These are phyloP conservation scores for Aromia moschata DNA, from an alignment of 2,888 invertebrate species.

Conservation along the genomic window DNA sequence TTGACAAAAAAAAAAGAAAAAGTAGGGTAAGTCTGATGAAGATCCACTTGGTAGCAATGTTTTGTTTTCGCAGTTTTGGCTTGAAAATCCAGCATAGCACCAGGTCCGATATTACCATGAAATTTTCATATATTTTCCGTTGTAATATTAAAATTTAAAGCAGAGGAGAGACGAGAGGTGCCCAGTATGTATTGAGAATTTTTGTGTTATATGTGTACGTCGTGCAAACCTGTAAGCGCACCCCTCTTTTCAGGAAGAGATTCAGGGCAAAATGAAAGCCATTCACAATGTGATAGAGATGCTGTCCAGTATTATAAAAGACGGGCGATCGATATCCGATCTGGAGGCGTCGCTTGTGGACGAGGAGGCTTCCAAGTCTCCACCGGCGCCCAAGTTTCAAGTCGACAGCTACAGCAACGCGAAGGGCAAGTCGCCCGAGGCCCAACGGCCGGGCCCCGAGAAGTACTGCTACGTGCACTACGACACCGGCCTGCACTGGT, in stretches of 20 bases:
- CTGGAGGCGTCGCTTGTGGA: constrained; percentile 51
- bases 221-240: constrained; percentile 4
- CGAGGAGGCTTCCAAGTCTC: constrained; percentile 17
- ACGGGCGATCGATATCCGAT: constrained; percentile 67
- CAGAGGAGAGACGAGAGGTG: constrained; percentile 31
- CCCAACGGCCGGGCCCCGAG: constrained; percentile 36
- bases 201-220: constrained; percentile 27
- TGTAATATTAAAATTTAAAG: constrained; percentile 40
- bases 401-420: neutral
- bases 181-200: constrained; percentile 53
- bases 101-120: constrained; percentile 11
- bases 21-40: constrained; percentile 32
- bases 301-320: constrained; percentile 85
- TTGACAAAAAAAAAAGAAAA: constrained; percentile 14
- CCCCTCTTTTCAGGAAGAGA: constrained; percentile 71
- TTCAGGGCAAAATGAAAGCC: constrained; percentile 81
- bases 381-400: neutral
- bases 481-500: constrained; percentile 93
- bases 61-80: constrained; percentile 57
- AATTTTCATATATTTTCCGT: constrained; percentile 30
- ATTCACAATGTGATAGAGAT: constrained; percentile 89
- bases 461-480: constrained; percentile 84
- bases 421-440: constrained; percentile 19
- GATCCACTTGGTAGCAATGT: constrained; percentile 53
- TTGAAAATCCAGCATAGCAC: constrained; percentile 35